A percentile compares a stretch with the other conserved stretches of the same genome.
Evolutionary conservation across 2,113 vertebrate species (phyloP).

Genomic region (Heliornis fulica): DNA sequence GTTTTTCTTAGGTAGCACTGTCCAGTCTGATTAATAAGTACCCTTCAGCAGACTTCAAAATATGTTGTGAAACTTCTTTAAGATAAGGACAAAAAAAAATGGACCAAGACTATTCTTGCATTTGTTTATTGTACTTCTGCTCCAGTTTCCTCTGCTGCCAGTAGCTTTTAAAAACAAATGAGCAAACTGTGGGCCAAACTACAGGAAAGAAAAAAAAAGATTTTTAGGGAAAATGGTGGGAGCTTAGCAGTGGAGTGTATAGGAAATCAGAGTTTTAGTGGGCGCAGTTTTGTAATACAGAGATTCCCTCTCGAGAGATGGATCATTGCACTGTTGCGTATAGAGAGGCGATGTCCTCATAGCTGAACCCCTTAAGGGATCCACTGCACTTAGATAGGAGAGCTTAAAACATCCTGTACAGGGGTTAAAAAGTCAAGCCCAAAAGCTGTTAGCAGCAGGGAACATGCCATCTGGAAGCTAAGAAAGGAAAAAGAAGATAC

Average conservation of each 20-base stretch:
- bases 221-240: not conserved
- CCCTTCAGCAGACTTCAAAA: not conserved
- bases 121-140: not conserved
- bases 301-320: not conserved
- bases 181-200: not conserved
- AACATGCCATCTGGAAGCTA: not conserved
- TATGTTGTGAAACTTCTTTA: not conserved
- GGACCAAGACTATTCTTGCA: not conserved
- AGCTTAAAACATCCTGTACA: not conserved
- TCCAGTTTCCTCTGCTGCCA: not conserved
- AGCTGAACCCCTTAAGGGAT: not conserved
- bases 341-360: not conserved
- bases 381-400: not conserved
- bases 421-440: not conserved
- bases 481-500: not conserved
- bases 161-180: not conserved
- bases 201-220: not conserved
- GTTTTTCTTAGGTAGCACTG: not conserved
- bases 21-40: not conserved
- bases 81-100: not conserved
- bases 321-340: not conserved
- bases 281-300: not conserved
- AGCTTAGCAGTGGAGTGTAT: not conserved
- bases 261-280: not conserved
- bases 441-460: not conserved